Evolutionary conservation across 2,888 invertebrate genomes (phyloP).

Genomic region (Archips xylosteana): DNA sequence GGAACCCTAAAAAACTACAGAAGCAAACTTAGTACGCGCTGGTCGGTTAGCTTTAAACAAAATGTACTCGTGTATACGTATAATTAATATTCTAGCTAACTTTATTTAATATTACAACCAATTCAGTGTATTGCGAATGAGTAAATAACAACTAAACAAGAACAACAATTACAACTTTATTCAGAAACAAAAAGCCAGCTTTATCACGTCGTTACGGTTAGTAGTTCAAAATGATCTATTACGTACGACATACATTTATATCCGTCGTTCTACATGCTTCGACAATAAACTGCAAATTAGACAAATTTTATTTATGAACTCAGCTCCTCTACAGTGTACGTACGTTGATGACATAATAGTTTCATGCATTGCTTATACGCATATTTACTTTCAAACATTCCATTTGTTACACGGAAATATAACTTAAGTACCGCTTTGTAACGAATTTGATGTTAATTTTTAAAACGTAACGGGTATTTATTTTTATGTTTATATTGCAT

Average conservation of each 20-base stretch:
- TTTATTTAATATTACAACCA: neutral
- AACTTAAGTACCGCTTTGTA: conserved; percentile 29
- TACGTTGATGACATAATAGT: conserved; percentile 32
- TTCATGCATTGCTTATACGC: conserved; percentile 23
- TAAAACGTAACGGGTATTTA: conserved; percentile 1
- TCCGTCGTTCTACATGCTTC: conserved; percentile 10
- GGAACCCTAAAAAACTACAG: no score
- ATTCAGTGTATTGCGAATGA: neutral
- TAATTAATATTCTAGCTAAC: neutral
- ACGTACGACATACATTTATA: conserved; percentile 14
- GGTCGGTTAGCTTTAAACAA: no score
- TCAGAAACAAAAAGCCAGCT: neutral
- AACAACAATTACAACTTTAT: conserved; percentile 7
- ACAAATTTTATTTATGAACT: conserved; percentile 7
- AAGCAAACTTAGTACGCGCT: no score
- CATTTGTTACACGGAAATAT: conserved; percentile 14
- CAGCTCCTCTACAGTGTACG: neutral
- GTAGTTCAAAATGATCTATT: conserved; percentile 20
- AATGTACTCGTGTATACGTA: no score
- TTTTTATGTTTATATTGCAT: neutral
- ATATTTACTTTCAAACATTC: conserved; percentile 31
- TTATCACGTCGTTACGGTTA: conserved; percentile 36
- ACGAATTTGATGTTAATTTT: conserved; percentile 2
- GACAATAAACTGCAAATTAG: conserved; percentile 17
- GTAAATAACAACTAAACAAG: neutral